Percentiles rank a stretch among this genome's conserved stretches.
phyloP scores from a whole-genome alignment of 2,888 invertebrate species.

The Leucoma salicis region DNA sequence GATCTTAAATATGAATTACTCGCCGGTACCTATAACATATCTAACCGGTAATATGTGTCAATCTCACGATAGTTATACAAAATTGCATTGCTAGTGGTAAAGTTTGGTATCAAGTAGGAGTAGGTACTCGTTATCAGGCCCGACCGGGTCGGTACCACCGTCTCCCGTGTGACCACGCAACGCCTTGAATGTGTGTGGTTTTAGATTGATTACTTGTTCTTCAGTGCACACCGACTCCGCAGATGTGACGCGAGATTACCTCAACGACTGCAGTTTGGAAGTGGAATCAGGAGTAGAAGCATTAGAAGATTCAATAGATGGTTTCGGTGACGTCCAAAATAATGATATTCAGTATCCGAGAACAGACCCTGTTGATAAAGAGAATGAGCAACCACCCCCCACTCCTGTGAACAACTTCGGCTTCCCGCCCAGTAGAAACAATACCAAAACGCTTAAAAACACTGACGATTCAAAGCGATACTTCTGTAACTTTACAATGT shows the following conservation, averaged over 20 bases:
- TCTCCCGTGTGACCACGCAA: too few species aligned
- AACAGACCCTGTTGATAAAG: slow-evolving; percentile 30
- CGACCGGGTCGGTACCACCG: too few species aligned
- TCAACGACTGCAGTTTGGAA: slow-evolving; percentile 56
- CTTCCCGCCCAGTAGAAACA: slow-evolving; percentile 57
- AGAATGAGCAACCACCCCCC: slow-evolving; percentile 28
- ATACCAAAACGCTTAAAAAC: slow-evolving; percentile 32
- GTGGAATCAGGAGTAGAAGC: slow-evolving; percentile 80
- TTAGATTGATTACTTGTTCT: slow-evolving; percentile 3
- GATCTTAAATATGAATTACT: too few species aligned
- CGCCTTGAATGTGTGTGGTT: too few species aligned
- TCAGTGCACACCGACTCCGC: slow-evolving; percentile 52
- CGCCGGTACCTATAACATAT: too few species aligned
- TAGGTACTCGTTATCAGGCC: too few species aligned
- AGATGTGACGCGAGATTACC: slow-evolving; percentile 48
- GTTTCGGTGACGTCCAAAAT: slow-evolving; percentile 51
- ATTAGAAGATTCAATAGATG: slow-evolving; percentile 70
- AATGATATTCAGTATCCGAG: slow-evolving; percentile 17
- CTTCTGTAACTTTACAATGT: slow-evolving; percentile 63
- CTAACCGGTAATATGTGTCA: too few species aligned
- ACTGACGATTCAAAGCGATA: slow-evolving; percentile 41
- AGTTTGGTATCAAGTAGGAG: too few species aligned
- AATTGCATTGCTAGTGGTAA: too few species aligned
- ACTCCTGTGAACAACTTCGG: slow-evolving; percentile 45
- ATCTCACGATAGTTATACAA: too few species aligned